Evolutionary conservation across 1,140 invertebrate species (phyloP), one percentile per base, ranked within the genome.

Genomic region (Drosophila azteca): DNA sequence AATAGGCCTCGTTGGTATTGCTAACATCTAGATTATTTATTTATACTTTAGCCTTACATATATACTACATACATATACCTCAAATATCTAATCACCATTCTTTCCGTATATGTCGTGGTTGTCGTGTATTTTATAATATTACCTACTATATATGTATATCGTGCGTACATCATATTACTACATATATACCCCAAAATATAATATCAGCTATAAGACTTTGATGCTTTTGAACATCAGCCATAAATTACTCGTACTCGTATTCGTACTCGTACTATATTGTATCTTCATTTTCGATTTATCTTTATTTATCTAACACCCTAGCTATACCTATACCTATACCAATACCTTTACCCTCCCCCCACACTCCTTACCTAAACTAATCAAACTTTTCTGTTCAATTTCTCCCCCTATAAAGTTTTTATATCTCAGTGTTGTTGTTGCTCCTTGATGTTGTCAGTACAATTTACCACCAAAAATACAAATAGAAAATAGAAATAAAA

Each of bases 381-480:
- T 61, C 58, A 67, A 20, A 2, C 57, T 59, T 22, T 52, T 57
- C 29, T 58, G 9, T 67, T 74, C 69, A 20, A 79, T 63, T 58
- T 31, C 44, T 52, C 4, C 17, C 22, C 45, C 48, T 45, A 84
- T 84, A 80, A 84, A 77, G 26, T 77, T 84, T 78, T 85, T 78
- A 87, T 82, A 79, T 87, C 68, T 88, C 83, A 70, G 61, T 88
- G 83, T 88, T 88, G 83, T 88, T 88, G 82, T 83, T 88, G 82
- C 79, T 88, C 44, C 43, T 87, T 68, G 76, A 79, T 88, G 84
- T 88, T 79, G 83, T 88, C 61, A 79, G 24, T 26, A 20, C 17
- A 20, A 20, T 20, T 20, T 20, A 20, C 17, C 17, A 20, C 17
- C 17, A 20, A 20, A 20, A 20, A 20, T 20, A 20, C 17, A 20